These are phyloP conservation scores for Furcifer pardalis DNA, from an alignment of 2,797 vertebrate species.

Conservation along the genomic window DNA sequence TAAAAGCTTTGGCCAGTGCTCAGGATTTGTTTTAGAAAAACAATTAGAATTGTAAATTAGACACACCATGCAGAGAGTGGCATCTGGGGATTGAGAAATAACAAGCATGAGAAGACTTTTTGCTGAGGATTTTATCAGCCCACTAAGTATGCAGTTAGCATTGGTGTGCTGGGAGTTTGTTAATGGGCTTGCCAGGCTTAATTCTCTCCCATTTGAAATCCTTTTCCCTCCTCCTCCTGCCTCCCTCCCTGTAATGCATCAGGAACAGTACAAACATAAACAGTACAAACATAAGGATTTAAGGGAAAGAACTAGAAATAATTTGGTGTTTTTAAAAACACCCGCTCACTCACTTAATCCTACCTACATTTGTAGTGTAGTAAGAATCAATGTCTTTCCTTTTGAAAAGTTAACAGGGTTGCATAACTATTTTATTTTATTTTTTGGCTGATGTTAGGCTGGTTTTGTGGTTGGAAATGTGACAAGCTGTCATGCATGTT, in stretches of 20 bases:
- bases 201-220: background rate
- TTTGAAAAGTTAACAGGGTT: rapidly evolving
- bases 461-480: background rate
- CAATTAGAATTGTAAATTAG: constrained; percentile 41
- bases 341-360: background rate
- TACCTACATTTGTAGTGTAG: background rate
- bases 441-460: background rate
- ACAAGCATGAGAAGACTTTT: background rate
- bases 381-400: background rate
- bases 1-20: constrained; percentile 46
- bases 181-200: background rate
- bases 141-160: background rate
- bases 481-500: background rate
- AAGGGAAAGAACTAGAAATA: background rate
- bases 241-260: background rate
- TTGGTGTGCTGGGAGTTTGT: background rate
- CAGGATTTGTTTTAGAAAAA: constrained; percentile 43
- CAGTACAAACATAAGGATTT: background rate
- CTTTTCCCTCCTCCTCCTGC: background rate
- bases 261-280: background rate
- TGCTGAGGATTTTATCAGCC: background rate
- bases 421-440: rapidly evolving
- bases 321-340: background rate
- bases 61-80: constrained; percentile 18
- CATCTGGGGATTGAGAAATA: constrained; percentile 23